These are phyloP conservation scores for Amphipoea oculea DNA, from an alignment of 2,888 invertebrate species.

Conservation along the genomic window DNA sequence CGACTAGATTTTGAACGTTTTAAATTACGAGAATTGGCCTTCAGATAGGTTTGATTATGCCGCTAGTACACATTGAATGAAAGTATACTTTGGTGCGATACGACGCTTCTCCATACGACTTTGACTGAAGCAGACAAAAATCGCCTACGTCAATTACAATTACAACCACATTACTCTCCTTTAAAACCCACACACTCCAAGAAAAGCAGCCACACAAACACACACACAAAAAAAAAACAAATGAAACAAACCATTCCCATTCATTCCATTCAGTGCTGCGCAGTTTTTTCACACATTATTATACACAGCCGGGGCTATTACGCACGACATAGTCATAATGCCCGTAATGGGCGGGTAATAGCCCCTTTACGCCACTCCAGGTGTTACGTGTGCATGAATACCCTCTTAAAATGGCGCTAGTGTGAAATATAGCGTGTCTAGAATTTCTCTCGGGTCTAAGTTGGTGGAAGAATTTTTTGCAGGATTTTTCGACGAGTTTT, in stretches of 20 bases:
- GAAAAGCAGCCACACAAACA: slow-evolving; percentile 8
- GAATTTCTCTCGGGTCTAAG: slow-evolving; percentile 54
- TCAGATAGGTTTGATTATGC: background rate
- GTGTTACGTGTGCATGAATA: slow-evolving; percentile 77
- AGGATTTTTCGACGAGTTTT: slow-evolving; percentile 40
- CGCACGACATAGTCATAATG: slow-evolving; percentile 71
- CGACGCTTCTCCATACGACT: no score
- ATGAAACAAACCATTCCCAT: slow-evolving; percentile 40
- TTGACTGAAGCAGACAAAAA: no score
- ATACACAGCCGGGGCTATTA: slow-evolving; percentile 68
- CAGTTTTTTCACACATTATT: slow-evolving; percentile 77
- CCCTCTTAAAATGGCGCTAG: slow-evolving; percentile 73
- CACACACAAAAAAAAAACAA: slow-evolving; percentile 37
- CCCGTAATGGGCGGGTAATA: slow-evolving; percentile 75
- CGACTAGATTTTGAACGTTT: no score
- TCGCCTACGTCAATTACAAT: background rate
- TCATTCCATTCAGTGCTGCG: slow-evolving; percentile 48
- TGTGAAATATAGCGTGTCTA: slow-evolving; percentile 70
- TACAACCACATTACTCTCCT: background rate
- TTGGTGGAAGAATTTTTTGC: slow-evolving; percentile 46
- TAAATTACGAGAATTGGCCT: no score
- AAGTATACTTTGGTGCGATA: background rate
- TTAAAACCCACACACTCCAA: background rate
- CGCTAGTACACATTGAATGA: no score
- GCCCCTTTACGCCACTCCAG: slow-evolving; percentile 73